Evolutionary conservation across 2,797 vertebrate species (phyloP).

Genomic region (Scomberomorus guttatus): DNA sequence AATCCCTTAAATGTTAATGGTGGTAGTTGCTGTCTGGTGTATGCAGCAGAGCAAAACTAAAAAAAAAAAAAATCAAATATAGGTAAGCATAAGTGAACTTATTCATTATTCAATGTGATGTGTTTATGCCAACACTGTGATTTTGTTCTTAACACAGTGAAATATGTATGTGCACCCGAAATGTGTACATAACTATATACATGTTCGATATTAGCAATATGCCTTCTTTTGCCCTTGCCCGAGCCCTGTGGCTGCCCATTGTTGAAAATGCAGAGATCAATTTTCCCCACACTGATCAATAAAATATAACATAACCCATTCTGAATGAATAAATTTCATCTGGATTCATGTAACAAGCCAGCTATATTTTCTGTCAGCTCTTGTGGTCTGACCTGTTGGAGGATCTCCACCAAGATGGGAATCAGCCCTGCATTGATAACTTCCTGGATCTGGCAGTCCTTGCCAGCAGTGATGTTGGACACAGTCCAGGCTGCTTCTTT

Average conservation of each 20-base stretch:
- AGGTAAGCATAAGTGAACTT: background rate
- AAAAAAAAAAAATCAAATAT: background rate
- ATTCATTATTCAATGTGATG: background rate
- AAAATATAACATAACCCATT: background rate
- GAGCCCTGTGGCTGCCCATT: background rate
- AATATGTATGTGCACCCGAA: background rate
- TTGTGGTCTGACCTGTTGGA: slow-evolving; percentile 87
- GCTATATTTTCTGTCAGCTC: background rate
- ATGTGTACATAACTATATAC: background rate
- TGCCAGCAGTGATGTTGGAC: slow-evolving; percentile 97
- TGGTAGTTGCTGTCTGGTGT: background rate
- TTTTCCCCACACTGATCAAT: background rate
- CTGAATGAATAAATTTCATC: background rate
- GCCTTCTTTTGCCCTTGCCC: background rate
- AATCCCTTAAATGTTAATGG: background rate
- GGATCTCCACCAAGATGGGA: slow-evolving; percentile 90
- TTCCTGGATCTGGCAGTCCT: slow-evolving; percentile 93
- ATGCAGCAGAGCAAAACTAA: background rate
- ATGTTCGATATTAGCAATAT: background rate
- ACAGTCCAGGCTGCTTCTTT: slow-evolving; percentile 96
- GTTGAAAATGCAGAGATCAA: background rate
- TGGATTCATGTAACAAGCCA: background rate
- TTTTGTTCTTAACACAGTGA: background rate
- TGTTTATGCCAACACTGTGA: background rate
- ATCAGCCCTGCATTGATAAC: slow-evolving; percentile 92